Conservation (phyloP, 2,797 vertebrate genomes). For the Salarias fasciatus region DNA sequence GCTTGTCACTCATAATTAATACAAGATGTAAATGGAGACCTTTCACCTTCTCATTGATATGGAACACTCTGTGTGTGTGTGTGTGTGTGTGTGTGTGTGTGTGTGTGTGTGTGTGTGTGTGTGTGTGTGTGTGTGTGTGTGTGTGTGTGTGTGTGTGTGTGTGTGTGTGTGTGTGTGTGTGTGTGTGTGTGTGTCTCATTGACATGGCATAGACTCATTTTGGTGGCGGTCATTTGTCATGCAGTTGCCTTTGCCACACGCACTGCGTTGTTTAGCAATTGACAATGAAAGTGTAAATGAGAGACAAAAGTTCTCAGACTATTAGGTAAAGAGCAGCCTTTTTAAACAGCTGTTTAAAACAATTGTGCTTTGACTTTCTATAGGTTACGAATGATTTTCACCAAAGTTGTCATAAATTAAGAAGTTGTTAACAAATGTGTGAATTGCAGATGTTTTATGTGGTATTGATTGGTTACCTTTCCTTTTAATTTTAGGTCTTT, state of each 20-base stretch:
- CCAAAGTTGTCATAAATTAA: no score
- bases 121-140: slow-evolving; percentile 20
- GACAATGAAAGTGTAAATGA: slow-evolving; percentile 43
- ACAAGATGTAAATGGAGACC: slow-evolving; percentile 88
- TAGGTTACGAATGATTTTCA: no score
- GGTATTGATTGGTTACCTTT: no score
- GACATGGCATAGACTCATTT: slow-evolving; percentile 78
- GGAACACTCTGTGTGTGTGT: slow-evolving; percentile 73
- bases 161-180: slow-evolving; percentile 69
- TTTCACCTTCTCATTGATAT: slow-evolving; percentile 87
- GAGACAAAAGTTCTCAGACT: slow-evolving; percentile 17
- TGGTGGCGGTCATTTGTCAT: slow-evolving; percentile 77
- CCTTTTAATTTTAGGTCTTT: no score
- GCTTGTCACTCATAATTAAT: slow-evolving; percentile 87
- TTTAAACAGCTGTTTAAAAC: background rate
- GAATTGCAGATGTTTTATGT: no score
- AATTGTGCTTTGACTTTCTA: slow-evolving; percentile 3
- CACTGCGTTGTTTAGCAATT: slow-evolving; percentile 43
- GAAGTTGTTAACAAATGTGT: no score
- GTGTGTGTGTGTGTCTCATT: slow-evolving; percentile 67
- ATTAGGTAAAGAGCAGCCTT: slow-evolving; percentile 2
- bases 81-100: slow-evolving; percentile 48
- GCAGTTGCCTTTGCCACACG: slow-evolving; percentile 45
- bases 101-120: slow-evolving; percentile 37
- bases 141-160: slow-evolving; percentile 68